phyloP scores from a whole-genome alignment of 2,113 vertebrate species.

The Sylvietta virens region DNA sequence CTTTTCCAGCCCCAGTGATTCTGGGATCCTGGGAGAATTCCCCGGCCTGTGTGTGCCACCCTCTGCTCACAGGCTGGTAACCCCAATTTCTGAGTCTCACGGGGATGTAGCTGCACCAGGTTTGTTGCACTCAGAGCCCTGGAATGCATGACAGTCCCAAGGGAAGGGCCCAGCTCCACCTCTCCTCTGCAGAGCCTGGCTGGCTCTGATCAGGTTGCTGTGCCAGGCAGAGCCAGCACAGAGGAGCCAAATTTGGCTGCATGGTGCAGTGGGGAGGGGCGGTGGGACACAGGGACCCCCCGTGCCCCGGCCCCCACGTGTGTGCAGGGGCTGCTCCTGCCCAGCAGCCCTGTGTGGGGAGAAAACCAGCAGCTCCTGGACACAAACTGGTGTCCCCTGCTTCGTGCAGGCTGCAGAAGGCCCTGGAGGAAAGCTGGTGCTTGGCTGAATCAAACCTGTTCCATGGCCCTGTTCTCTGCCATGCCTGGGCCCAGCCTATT shows the following conservation, averaged over 20 bases:
- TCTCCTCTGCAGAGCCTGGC: fast-evolving
- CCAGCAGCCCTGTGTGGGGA: neutral
- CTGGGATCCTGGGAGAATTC: neutral
- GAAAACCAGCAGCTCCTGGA: neutral
- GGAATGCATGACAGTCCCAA: fast-evolving
- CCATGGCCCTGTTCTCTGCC: fast-evolving
- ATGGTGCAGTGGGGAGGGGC: fast-evolving
- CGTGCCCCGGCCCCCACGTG: fast-evolving
- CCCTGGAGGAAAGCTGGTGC: neutral
- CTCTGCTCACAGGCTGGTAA: neutral
- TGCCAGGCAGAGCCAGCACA: neutral
- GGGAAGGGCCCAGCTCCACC: neutral
- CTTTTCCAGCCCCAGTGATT: neutral
- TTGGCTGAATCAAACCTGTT: neutral
- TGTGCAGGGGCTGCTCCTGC: neutral
- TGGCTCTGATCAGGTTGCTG: neutral
- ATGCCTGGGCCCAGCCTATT: neutral
- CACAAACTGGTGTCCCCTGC: fast-evolving
- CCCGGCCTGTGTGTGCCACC: fast-evolving
- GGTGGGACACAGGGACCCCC: fast-evolving
- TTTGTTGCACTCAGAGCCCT: fast-evolving
- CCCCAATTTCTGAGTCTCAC: fast-evolving
- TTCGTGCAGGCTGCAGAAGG: neutral
- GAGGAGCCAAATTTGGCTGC: fast-evolving
- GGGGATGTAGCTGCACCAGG: neutral